Evolutionary conservation across 2,797 vertebrate genomes (phyloP).

Genomic region (Taeniopygia guttata): DNA sequence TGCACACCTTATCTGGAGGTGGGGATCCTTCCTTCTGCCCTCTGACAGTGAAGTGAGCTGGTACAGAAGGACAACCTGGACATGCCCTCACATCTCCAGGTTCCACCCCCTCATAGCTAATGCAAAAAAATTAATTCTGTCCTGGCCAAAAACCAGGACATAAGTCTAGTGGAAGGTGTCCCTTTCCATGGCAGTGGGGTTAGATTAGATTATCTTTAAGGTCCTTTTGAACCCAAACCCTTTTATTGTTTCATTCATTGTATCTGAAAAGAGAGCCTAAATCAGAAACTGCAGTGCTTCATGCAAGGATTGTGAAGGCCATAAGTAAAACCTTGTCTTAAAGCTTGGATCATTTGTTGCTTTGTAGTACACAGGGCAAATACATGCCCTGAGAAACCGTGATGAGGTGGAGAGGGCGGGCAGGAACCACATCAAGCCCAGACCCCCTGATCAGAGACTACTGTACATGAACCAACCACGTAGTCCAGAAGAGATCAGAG

Average conservation of each 20-base stretch:
- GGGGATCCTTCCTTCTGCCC: rapidly evolving
- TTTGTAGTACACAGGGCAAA: not conserved
- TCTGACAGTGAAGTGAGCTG: not conserved
- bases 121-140: not conserved
- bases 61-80: not conserved
- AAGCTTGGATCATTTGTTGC: not conserved
- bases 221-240: not conserved
- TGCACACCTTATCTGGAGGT: rapidly evolving
- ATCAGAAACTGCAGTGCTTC: not conserved
- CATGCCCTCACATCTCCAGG: not conserved
- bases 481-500: not conserved
- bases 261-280: not conserved
- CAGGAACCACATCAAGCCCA: not conserved
- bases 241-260: not conserved
- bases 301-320: not conserved
- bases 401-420: not conserved
- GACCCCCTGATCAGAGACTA: not conserved
- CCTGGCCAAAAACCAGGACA: not conserved
- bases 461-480: rapidly evolving
- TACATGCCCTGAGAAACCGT: rapidly evolving
- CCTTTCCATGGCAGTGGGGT: rapidly evolving
- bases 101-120: not conserved
- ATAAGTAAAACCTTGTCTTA: not conserved
- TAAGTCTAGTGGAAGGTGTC: not conserved
- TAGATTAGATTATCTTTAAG: not conserved